These are phyloP conservation scores for Syrista parreyssii DNA, from an alignment of 2,888 invertebrate genomes.

Conservation along the genomic window DNA sequence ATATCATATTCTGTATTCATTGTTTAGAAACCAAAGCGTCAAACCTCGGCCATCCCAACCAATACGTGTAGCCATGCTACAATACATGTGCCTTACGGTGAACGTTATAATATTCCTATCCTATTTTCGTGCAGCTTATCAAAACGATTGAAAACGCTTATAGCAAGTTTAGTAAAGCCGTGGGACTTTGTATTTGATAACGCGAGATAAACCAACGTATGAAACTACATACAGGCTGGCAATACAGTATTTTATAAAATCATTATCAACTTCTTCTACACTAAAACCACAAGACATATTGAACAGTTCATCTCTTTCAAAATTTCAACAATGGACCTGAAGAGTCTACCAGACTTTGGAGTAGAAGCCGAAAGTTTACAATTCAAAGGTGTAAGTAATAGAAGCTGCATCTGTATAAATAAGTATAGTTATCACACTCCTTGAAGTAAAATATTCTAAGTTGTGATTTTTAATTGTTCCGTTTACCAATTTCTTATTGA, in stretches of 20 bases:
- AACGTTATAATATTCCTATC: not conserved
- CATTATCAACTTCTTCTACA: not conserved
- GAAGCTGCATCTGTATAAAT: not conserved
- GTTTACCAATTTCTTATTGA: slow-evolving; percentile 34
- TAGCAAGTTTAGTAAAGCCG: not conserved
- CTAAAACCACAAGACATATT: not conserved
- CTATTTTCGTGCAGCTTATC: not conserved
- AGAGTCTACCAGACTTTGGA: not conserved
- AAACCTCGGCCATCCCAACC: not conserved
- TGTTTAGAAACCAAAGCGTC: not conserved
- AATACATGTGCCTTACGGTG: not conserved
- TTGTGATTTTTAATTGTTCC: not conserved
- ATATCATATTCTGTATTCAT: not conserved
- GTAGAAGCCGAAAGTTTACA: not conserved
- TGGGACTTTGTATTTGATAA: not conserved
- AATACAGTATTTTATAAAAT: not conserved
- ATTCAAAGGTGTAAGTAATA: not conserved
- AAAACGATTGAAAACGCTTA: not conserved
- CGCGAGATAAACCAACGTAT: not conserved
- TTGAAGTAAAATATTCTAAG: not conserved
- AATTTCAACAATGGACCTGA: not conserved
- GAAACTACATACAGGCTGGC: not conserved
- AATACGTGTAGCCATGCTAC: not conserved
- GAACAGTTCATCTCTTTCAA: not conserved
- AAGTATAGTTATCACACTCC: not conserved